These are phyloP conservation scores for Condylostylus longicornis DNA, from an alignment of 1,140 invertebrate species.

Conservation along the genomic window DNA sequence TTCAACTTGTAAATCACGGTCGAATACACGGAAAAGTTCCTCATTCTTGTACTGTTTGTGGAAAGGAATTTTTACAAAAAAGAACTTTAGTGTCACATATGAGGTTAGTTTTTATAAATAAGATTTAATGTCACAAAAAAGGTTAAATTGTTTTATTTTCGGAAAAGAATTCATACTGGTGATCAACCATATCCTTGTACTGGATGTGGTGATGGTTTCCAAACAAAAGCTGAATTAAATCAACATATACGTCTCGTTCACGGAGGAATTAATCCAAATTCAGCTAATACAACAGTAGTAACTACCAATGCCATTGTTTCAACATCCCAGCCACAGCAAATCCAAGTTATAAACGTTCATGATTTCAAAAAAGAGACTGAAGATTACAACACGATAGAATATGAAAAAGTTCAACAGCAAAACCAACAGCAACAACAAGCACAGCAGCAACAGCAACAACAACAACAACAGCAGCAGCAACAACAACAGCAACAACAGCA, in stretches of 20 bases:
- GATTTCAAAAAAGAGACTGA: neutral
- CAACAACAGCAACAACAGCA: conserved; percentile 28
- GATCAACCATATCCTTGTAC: conserved; percentile 50
- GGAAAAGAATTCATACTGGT: conserved; percentile 38
- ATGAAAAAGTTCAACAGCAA: conserved; percentile 16
- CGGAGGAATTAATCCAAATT: conserved; percentile 32
- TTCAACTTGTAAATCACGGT: conserved; percentile 69
- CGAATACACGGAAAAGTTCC: conserved; percentile 61
- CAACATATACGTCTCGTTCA: conserved; percentile 49
- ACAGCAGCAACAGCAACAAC: conserved; percentile 4
- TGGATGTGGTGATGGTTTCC: conserved; percentile 60
- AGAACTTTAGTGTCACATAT: conserved; percentile 61
- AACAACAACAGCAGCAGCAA: conserved; percentile 16
- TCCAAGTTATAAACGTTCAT: neutral
- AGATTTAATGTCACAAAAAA: conserved; percentile 3
- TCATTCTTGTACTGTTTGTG: conserved; percentile 64
- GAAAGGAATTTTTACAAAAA: conserved; percentile 71
- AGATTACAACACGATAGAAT: conserved; percentile 8
- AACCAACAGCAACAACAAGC: conserved; percentile 11
- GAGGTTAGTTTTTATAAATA: conserved; percentile 34
- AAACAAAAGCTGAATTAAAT: conserved; percentile 49
- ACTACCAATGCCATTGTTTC: conserved; percentile 22
- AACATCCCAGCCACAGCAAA: conserved; percentile 22
- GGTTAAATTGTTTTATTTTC: neutral
- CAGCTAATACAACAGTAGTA: conserved; percentile 27